Evolutionary conservation across 1,140 invertebrate species (phyloP).

Genomic region (Anoplophora glabripennis): DNA sequence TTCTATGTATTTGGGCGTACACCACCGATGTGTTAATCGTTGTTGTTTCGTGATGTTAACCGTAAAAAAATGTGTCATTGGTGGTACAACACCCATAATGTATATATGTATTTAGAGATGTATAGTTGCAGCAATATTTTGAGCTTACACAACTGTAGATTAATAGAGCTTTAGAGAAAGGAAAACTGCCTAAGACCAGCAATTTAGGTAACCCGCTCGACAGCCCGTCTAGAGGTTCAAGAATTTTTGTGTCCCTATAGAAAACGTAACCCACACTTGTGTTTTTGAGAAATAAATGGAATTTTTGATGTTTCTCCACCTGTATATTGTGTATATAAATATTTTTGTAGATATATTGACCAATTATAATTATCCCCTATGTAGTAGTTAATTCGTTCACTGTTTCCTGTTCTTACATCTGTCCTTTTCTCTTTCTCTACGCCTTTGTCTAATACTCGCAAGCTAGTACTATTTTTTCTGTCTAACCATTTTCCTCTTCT

Average conservation of each 20-base stretch:
- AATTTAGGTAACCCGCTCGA: not conserved
- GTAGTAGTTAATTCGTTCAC: conserved; percentile 7
- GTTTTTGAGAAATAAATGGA: conserved; percentile 30
- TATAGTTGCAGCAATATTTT: too few species aligned
- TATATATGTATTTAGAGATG: too few species aligned
- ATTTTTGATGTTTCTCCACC: conserved; percentile 40
- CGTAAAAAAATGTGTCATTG: too few species aligned
- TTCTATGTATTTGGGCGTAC: too few species aligned
- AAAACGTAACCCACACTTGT: conserved; percentile 8
- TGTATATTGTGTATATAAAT: conserved; percentile 40
- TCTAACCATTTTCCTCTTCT: too few species aligned
- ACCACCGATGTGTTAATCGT: too few species aligned
- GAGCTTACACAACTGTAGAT: too few species aligned
- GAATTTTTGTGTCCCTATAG: conserved; percentile 9
- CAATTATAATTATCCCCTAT: conserved; percentile 20
- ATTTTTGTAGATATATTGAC: conserved; percentile 33
- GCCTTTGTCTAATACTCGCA: conserved; percentile 12
- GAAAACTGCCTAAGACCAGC: conserved; percentile 51
- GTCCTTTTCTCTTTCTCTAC: conserved; percentile 15
- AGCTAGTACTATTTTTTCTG: not conserved
- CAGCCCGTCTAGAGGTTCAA: not conserved
- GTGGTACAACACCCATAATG: too few species aligned
- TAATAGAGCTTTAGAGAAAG: not conserved
- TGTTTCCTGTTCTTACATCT: conserved; percentile 13
- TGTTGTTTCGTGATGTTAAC: too few species aligned